Base-by-base conservation (phyloP, 2,113 vertebrate species). In the Acanthochromis polyacanthus region DNA sequence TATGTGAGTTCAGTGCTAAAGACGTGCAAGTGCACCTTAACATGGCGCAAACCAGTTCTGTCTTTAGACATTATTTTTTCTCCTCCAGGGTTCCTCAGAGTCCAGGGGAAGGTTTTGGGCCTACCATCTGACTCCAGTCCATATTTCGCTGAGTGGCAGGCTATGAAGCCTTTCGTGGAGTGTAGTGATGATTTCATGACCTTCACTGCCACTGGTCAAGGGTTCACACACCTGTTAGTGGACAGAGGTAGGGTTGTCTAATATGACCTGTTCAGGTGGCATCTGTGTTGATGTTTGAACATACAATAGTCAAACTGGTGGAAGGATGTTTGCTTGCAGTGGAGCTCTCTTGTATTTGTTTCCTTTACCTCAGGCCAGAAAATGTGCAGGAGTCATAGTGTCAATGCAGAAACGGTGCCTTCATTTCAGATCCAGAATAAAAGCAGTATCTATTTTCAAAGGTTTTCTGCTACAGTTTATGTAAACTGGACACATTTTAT, bases 131-230 rank as follows among this genome's bases (percentile, higher is more conserved):
- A 84, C 52, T 61, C 64, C 14, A 74, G 55, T 48, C 43, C 48
- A 3, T 67, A 69, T 62, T 40, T 76, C 14, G 78, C 76, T n/a
- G 72, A 87, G 20, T 93, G 91, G 93, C 59, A 75, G 55, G 52
- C 72, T 0, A 81, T 90, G 88, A 88, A 68, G 36, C 92, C 94
- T 15, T 17, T 76, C 64, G 81, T 95, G 19, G 78, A 89, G 68
- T 95, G 94, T 74, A 76, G 78, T 6, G 56, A 73, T 28, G 57
- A 78, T 45, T 61, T 45, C 48, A 93, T 95, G 93, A 93, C 81
- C 40, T 85, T 95, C 38, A 93, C 88, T 22, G 91, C 89, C 9
- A 82, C 89, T 9, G 79, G 92, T 69, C 66, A 70, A 62, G 90
- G 76, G 81, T 62, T 90, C 57, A 28, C 61, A 4, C 61, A 94